phyloP scores from a whole-genome alignment of 1,140 invertebrate genomes.

The Orussus abietinus region DNA sequence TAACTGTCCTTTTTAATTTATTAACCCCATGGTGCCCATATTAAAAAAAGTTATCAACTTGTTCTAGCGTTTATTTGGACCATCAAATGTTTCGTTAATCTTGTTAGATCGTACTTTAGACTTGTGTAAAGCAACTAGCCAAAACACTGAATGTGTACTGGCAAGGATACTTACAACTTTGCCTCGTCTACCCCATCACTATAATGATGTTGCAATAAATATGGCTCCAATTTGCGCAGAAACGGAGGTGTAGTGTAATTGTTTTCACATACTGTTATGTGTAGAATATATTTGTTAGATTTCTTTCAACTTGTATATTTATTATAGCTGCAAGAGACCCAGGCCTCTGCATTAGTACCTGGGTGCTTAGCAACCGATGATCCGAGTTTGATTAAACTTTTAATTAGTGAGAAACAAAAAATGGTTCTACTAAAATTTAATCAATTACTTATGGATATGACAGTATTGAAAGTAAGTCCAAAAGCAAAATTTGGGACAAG shows the following conservation, averaged over 20 bases:
- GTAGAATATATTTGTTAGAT: too few relatives aligned
- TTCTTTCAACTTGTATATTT: too few relatives aligned
- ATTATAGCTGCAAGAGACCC: too few relatives aligned
- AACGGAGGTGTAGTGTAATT: constrained; percentile 51
- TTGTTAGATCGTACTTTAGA: constrained; percentile 66
- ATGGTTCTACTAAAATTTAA: constrained; percentile 58
- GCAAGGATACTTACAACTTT: constrained; percentile 62
- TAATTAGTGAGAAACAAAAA: constrained; percentile 60
- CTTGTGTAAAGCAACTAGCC: constrained; percentile 57
- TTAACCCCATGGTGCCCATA: too few relatives aligned
- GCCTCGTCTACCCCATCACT: constrained; percentile 61
- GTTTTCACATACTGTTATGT: too few relatives aligned
- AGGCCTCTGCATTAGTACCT: too few relatives aligned
- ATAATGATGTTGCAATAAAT: constrained; percentile 62
- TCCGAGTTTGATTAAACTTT: constrained; percentile 46
- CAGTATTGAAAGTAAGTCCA: constrained; percentile 38
- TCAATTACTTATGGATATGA: constrained; percentile 55
- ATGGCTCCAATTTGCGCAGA: constrained; percentile 59
- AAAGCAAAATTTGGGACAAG: constrained; percentile 40
- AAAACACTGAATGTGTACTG: constrained; percentile 61
- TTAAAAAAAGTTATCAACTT: constrained; percentile 19
- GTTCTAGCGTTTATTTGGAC: constrained; percentile 14
- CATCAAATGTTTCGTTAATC: constrained; percentile 59
- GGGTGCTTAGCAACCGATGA: constrained; percentile 45
- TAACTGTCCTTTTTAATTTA: constrained; percentile 1